Base-by-base conservation (phyloP, 2,797 vertebrate genomes). In the Huso huso region DNA sequence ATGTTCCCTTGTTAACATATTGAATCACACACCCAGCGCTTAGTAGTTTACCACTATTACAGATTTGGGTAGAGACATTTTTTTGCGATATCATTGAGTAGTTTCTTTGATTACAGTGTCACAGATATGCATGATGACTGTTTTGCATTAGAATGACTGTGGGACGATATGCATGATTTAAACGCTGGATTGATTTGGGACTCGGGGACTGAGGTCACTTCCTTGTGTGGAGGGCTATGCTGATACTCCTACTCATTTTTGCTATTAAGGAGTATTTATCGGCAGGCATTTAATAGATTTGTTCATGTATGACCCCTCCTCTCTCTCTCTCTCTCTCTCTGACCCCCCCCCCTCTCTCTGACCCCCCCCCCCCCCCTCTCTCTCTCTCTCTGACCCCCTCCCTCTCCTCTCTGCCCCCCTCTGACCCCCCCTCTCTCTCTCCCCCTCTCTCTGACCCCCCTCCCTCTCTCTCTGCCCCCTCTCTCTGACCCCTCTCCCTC, bases 181-280 rank as follows among this genome's bases (percentile, higher is more conserved):
- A 51, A 59, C 70, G 69, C n/a, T 68, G 71, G 69, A 61, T 6
- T 55, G 71, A 70, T 64, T 64, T 74, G 73, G n/a, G n/a, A n/a
- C 70, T 75, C 66, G 75, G 68, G 82, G 82, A 82, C 58, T 79
- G 66, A 79, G 80, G 82, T 66, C 79, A 76, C 64, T 74, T 74
- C 79, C 74, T 81, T 85, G 83, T 83, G 75, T 72, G 77, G 75
- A 80, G 83, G 79, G 73, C 82, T 77, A 83, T 78, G 74, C 72
- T 63, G 64, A 64, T 66, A 68, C 66, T 74, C 64, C 0, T 50
- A 62, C 72, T 77, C 75, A 77, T 75, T 73, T 58, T 60, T 10
- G 62, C 53, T 51, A 63, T 71, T 70, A 75, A 66, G 71, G 49
- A 68, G 71, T 49, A 63, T 7, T n/a, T n/a, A n/a, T n/a, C 10